These are phyloP conservation scores for Melopsittacus undulatus DNA, from an alignment of 2,797 vertebrate species.

Conservation along the genomic window DNA sequence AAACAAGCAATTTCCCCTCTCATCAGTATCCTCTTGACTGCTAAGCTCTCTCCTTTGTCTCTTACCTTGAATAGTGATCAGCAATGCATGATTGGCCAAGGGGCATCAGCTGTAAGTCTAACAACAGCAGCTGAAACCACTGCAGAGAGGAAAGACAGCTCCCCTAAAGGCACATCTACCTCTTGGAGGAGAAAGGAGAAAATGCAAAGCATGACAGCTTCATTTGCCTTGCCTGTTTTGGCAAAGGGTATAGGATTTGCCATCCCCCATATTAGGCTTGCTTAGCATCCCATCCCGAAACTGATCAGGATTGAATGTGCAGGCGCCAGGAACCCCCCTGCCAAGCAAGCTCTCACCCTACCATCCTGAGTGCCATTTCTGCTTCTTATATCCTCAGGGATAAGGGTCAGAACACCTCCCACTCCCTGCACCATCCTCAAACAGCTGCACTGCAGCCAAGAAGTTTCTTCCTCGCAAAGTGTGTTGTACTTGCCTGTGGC, in stretches of 20 bases:
- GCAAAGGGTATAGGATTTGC: background rate
- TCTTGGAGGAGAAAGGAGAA: background rate
- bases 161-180: background rate
- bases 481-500: background rate
- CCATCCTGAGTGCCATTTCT: background rate
- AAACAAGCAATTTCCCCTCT: constrained; percentile 68
- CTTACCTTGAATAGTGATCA: constrained; percentile 65
- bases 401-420: background rate
- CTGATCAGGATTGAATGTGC: rapidly evolving
- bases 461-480: background rate
- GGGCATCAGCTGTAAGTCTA: constrained; percentile 47
- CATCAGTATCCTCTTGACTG: constrained; percentile 52
- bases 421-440: background rate
- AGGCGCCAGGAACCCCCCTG: background rate
- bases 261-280: background rate
- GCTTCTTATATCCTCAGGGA: background rate
- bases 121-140: constrained; percentile 32
- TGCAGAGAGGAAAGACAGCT: background rate
- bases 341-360: background rate
- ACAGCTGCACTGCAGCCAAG: background rate
- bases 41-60: constrained; percentile 66
- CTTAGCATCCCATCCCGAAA: background rate
- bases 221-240: background rate
- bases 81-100: constrained; percentile 65
- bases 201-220: background rate